Evolutionary conservation across 2,888 invertebrate species (phyloP).

Genomic region (Acleris cristana): DNA sequence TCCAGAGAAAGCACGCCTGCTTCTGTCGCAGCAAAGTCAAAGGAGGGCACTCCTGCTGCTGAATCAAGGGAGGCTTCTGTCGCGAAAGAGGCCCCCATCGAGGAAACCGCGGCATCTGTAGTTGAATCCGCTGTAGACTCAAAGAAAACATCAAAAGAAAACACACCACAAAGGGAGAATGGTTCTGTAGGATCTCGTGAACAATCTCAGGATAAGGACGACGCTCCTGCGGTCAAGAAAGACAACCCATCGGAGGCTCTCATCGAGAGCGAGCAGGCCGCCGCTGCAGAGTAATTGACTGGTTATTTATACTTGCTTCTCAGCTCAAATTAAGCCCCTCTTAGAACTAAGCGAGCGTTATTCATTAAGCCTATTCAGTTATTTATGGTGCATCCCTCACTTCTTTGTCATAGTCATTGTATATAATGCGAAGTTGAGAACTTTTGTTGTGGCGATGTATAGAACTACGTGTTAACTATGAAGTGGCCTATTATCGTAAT

Average conservation of each 20-base stretch:
- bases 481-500: slow-evolving; percentile 75
- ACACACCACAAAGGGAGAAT: slow-evolving; percentile 66
- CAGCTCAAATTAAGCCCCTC: slow-evolving; percentile 75
- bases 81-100: slow-evolving; percentile 52
- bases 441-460: slow-evolving; percentile 66
- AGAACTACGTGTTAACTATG: slow-evolving; percentile 60
- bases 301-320: slow-evolving; percentile 59
- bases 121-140: slow-evolving; percentile 48
- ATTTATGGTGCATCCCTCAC: slow-evolving; percentile 70
- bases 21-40: slow-evolving; percentile 14
- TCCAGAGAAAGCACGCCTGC: slow-evolving; percentile 45
- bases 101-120: slow-evolving; percentile 46
- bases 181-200: slow-evolving; percentile 75
- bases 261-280: slow-evolving; percentile 73
- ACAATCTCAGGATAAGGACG: slow-evolving; percentile 69
- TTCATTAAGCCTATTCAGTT: slow-evolving; percentile 70
- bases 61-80: slow-evolving; percentile 38
- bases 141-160: slow-evolving; percentile 62
- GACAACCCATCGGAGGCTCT: slow-evolving; percentile 72
- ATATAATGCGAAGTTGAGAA: slow-evolving; percentile 73
- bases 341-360: slow-evolving; percentile 78
- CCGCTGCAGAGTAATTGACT: slow-evolving; percentile 67
- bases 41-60: slow-evolving; percentile 30
- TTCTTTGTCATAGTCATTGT: slow-evolving; percentile 78
- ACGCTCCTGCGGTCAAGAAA: slow-evolving; percentile 55